Conservation (phyloP, 2,888 invertebrate genomes). For the Orchestes rusci region DNA sequence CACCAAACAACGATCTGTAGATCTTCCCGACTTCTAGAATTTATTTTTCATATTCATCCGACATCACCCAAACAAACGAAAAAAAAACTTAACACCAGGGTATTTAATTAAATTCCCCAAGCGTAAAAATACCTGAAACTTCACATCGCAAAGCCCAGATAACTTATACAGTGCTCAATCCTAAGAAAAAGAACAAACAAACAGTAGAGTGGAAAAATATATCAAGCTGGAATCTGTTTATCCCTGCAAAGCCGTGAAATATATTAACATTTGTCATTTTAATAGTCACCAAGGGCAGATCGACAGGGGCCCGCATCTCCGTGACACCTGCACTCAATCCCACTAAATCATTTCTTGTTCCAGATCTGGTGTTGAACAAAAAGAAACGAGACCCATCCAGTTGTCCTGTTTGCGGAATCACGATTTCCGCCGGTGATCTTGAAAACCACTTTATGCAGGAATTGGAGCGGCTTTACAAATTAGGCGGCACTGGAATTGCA, state of each 20-base stretch:
- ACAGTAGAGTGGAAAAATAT: conserved; percentile 37
- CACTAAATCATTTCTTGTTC: no score
- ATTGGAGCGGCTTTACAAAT: conserved; percentile 58
- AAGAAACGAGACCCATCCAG: conserved; percentile 43
- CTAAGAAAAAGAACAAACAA: conserved; percentile 33
- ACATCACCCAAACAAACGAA: no score
- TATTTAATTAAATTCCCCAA: no score
- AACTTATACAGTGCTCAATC: conserved; percentile 30
- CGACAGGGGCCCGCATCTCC: conserved; percentile 38
- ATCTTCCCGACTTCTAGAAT: no score
- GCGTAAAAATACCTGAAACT: no score
- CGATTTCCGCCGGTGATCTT: conserved; percentile 58
- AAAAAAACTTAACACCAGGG: no score
- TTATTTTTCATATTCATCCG: no score
- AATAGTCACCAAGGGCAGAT: conserved; percentile 44
- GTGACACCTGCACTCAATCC: conserved; percentile 37
- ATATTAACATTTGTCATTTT: conserved; percentile 47
- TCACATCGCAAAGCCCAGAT: conserved; percentile 20
- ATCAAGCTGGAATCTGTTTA: conserved; percentile 42
- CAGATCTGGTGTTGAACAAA: conserved; percentile 36
- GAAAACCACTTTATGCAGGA: conserved; percentile 63
- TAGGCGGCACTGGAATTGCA: conserved; percentile 47
- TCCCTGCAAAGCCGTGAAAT: conserved; percentile 44
- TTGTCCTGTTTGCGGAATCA: conserved; percentile 65
- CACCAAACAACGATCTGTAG: no score